phyloP scores from a whole-genome alignment of 2,888 invertebrate genomes.

The Invenusta paracnida region DNA sequence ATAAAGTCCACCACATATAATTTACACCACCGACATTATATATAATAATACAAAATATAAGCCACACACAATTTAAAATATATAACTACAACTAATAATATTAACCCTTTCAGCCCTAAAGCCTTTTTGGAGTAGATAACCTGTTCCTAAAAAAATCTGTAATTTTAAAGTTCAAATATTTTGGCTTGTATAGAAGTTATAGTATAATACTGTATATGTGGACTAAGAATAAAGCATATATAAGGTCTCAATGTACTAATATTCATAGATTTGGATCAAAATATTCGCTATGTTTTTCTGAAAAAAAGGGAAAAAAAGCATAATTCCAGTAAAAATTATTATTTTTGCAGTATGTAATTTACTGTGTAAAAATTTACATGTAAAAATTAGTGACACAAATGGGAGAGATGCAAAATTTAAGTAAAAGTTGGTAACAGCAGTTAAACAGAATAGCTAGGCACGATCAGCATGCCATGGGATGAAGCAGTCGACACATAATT shows the following conservation, averaged over 20 bases:
- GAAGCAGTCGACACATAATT: conserved; percentile 29
- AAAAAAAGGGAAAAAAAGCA: conserved; percentile 29
- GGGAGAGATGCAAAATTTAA: conserved; percentile 25
- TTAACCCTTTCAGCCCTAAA: conserved; percentile 29
- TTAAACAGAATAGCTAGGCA: conserved; percentile 29
- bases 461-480: conserved; percentile 29
- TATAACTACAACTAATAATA: too few species aligned
- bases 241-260: conserved; percentile 29
- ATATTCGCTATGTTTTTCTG: conserved; percentile 29
- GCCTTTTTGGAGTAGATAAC: conserved; percentile 26
- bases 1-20: too few species aligned
- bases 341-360: conserved; percentile 29
- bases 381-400: conserved; percentile 29
- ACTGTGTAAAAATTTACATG: conserved; percentile 29
- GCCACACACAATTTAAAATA: too few species aligned
- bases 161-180: conserved; percentile 29
- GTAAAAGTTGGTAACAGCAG: conserved; percentile 29
- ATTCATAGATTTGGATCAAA: conserved; percentile 29
- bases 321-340: conserved; percentile 29
- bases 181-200: conserved; percentile 29
- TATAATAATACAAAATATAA: too few species aligned
- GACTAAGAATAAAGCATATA: conserved; percentile 29
- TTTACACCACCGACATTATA: too few species aligned
- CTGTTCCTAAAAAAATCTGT: conserved; percentile 29
- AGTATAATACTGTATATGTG: conserved; percentile 29